Conservation (phyloP, 2,888 invertebrate species). For the Odontocerum albicorne region DNA sequence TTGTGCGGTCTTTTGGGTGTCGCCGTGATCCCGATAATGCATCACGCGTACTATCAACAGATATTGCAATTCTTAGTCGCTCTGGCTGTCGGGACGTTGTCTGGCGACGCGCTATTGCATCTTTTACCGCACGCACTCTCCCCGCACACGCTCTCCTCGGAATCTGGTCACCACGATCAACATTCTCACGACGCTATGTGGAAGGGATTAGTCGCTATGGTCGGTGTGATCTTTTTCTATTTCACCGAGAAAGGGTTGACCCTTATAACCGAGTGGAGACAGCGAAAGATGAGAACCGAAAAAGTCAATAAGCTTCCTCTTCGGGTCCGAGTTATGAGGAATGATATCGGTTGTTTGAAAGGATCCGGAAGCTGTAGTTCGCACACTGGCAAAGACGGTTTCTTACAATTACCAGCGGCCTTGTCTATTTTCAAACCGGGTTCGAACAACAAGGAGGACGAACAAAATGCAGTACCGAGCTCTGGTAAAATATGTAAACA, state of each 20-base stretch:
- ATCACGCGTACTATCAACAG: constrained; percentile 83
- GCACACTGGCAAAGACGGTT: constrained; percentile 40
- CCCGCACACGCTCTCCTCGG: constrained; percentile 41
- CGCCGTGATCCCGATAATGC: constrained; percentile 90
- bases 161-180: constrained; percentile 33
- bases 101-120: constrained; percentile 91
- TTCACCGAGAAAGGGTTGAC: constrained; percentile 82
- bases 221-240: constrained; percentile 87
- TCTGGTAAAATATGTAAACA: constrained; percentile 78
- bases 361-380: constrained; percentile 45
- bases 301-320: constrained; percentile 66
- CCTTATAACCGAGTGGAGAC: constrained; percentile 79
- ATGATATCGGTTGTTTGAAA: constrained; percentile 56
- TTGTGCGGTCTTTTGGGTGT: constrained; percentile 86
- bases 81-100: constrained; percentile 87
- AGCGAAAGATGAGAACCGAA: constrained; percentile 69
- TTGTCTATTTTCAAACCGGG: constrained; percentile 36
- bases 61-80: constrained; percentile 90
- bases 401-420: constrained; percentile 43
- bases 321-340: constrained; percentile 73
- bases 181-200: constrained; percentile 72
- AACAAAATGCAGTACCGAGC: constrained; percentile 41
- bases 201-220: constrained; percentile 82
- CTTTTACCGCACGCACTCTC: constrained; percentile 83
- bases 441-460: constrained; percentile 46